Evolutionary conservation across 2,888 invertebrate species (phyloP).

Genomic region (Sepiola atlantica): DNA sequence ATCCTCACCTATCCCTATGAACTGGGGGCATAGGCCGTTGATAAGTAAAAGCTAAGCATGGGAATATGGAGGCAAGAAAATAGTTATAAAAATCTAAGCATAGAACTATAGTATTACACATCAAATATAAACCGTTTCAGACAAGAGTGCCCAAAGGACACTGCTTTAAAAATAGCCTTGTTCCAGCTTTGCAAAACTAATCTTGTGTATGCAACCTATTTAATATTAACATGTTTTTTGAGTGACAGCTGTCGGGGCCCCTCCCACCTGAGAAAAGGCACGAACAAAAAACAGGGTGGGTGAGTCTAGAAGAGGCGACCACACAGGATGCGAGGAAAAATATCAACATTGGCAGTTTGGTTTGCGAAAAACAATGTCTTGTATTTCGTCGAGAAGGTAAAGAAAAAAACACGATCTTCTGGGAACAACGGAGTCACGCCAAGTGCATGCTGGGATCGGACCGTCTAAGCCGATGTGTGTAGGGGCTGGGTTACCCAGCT

Average conservation of each 20-base stretch:
- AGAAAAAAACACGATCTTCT: not conserved
- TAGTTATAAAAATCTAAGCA: too few relatives aligned
- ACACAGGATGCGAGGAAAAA: not conserved
- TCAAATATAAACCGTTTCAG: not conserved
- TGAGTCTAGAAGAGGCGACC: not conserved
- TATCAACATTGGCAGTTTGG: constrained; percentile 19
- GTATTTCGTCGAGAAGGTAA: not conserved
- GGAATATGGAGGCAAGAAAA: too few relatives aligned
- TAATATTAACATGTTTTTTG: constrained; percentile 6
- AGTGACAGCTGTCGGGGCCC: not conserved
- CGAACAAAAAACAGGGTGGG: not conserved
- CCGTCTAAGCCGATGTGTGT: not conserved
- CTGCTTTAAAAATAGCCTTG: not conserved
- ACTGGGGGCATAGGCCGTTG: too few relatives aligned
- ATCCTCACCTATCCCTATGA: too few relatives aligned
- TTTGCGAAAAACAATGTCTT: not conserved
- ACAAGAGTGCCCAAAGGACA: not conserved
- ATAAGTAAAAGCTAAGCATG: too few relatives aligned
- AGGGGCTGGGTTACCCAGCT: not conserved
- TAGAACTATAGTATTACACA: too few relatives aligned
- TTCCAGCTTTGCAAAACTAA: not conserved
- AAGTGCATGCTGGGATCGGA: not conserved
- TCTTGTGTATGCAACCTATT: not conserved
- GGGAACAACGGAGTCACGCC: not conserved
- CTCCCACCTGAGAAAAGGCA: not conserved